Evolutionary conservation across 2,797 vertebrate species (phyloP), one percentile per base, ranked within the genome.

Genomic region (Florisuga fusca): DNA sequence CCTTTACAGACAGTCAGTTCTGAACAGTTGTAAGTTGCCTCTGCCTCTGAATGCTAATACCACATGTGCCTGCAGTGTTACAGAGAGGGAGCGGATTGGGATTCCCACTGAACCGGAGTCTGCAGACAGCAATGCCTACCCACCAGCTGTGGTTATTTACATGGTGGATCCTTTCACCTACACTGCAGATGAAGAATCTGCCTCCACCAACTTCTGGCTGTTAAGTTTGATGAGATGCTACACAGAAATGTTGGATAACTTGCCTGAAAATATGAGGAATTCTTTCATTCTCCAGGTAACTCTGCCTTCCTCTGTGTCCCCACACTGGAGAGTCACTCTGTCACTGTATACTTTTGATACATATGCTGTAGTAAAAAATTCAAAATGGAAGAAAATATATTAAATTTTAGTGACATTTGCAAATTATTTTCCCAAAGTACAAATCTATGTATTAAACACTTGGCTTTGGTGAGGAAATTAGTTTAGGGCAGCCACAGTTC

Each of bases 161-260:
- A 98, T 99, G 96, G 98, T 99, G 96, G 99, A 99, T 68, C 99
- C 99, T 48, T 99, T 99, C 89, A 98, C 99, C 17, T 98, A 98
- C 94, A 98, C 98, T 5, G 97, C 97, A 3, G 98, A 98, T 15
- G 97, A 99, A 9, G 99, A 99, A 71, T 98, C 98, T 46, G 98
- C 98, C 82, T 97, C 98, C 2, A 97, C 98, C 46, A 99, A 98
- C 96, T 98, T 99, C 46, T 99, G 99, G 99, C 97, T 99, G 25
- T 96, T 99, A n/a, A 99, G 99, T 68, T 97, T 99, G 81, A 98
- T 99, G 94, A 98, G 99, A 93, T 99, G 99, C 97, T 99, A 99
- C 98, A 99, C 99, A 11, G 99, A 99, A 95, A 99, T 99, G 99
- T 93, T 99, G 61, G 98, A 98, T 89, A 98, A 97, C 76, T 97